Base-by-base conservation (phyloP, 2,888 invertebrate species). In the Hydropsyche betteni region DNA sequence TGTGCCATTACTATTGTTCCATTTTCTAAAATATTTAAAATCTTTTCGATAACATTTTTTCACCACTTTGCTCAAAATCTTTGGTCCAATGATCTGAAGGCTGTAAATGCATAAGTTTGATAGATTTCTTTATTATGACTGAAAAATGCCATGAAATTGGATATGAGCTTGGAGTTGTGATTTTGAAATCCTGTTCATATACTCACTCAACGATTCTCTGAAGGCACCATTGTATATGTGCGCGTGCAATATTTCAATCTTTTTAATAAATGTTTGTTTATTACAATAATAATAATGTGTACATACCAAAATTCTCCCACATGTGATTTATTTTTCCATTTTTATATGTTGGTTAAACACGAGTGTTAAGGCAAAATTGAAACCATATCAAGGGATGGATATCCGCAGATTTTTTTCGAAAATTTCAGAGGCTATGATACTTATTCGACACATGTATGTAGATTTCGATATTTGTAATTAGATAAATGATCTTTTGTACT, bases 401-500 rank as follows among this genome's bases (percentile, higher is more conserved):
- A 44, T 8, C 44, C 10, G 24, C 24, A 24, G 44, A 10, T 44
- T 44, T 55, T 55, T 55, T 6, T 14, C n/a, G 10, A n/a, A 16
- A 24, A 8, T 33, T 50, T 58, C 70, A 61, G 61, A 75, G 70
- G 75, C 75, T 75, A 75, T 61, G 72, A 58, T 75, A 69, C 52
- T 75, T 75, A 75, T 38, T 52, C 24, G 55, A 70, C 24, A 70
- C 34, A 36, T 44, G 14, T 72, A 72, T 58, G 61, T 72, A 70
- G 70, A 52, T 24, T 53, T 72, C 55, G 72, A 52, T 75, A 77
- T 68, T 68, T 58, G 74, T 75, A 69, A 75, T 69, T 58, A 69
- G 72, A 76, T 78, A 76, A 61, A 64, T 64, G 64, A 53, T 71
- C 64, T 78, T 78, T 78, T 78, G 75, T 78, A 79, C 79, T 79